phyloP scores from a whole-genome alignment of 23 tunicate genomes.

The Phallusia fumigata region DNA sequence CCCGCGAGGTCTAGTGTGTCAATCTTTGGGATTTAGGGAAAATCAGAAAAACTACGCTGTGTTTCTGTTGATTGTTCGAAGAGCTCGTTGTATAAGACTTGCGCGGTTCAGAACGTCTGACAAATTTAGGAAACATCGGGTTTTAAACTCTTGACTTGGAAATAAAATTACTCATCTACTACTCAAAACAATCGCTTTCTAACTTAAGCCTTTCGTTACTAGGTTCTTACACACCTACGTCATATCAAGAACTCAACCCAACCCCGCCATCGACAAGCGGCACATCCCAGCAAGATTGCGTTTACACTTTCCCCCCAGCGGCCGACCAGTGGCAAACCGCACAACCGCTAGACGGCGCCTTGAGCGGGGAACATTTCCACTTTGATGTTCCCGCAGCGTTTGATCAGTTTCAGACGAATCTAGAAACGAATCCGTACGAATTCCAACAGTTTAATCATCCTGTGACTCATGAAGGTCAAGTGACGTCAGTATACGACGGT shows the following conservation, averaged over 20 bases:
- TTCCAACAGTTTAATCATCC: neutral
- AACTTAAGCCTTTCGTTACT: neutral
- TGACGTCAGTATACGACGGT: neutral
- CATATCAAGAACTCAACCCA: neutral
- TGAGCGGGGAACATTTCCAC: neutral
- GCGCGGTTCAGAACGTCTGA: too few species aligned
- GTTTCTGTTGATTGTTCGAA: neutral
- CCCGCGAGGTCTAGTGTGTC: too few species aligned
- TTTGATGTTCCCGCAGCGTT: neutral
- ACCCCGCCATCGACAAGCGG: neutral
- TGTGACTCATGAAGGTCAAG: neutral
- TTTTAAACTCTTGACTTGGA: too few species aligned
- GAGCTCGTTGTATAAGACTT: too few species aligned
- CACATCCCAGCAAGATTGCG: neutral
- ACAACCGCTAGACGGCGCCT: neutral
- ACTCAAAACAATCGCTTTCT: too few species aligned
- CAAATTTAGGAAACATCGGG: too few species aligned
- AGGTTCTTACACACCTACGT: neutral
- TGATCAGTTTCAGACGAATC: neutral
- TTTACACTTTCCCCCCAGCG: neutral
- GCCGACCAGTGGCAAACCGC: neutral
- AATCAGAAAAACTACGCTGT: neutral
- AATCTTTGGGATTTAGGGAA: neutral
- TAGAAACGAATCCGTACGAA: neutral
- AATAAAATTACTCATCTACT: too few species aligned